Base-by-base conservation (phyloP, 1,140 invertebrate species). In the Diplogasteroides magnus region DNA sequence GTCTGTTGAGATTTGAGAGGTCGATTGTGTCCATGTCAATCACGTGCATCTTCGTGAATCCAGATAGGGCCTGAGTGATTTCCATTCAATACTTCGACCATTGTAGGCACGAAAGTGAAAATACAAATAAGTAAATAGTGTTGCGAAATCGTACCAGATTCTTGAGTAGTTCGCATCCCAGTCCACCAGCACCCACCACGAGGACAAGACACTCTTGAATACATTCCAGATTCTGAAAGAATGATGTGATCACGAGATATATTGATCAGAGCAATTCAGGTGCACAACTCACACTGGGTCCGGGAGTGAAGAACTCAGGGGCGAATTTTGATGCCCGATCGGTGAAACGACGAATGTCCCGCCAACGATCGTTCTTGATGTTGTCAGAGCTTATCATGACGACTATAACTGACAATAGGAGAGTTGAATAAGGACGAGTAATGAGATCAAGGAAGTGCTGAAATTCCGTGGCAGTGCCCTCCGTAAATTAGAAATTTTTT, bases 21-120 rank as follows among this genome's bases (percentile, higher is more conserved):
- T 98, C 95, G 76, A 98, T 97, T 0, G 91, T 96, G 83, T 98
- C 95, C 95, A 98, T 98, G 83, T 98, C 95, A 69, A 98, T 94
- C 0, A 98, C 89, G 84, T 97, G 90, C 74, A 98, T 89, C 77
- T 94, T 88, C 74, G 88, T 88, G 82, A 98, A 97, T 0, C 95
- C 95, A 89, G 96, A 91, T 25, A 97, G 84, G 15, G 91, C 92
- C 85, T 86, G 72, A 48, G 84, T 77, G 69, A 23, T 11, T 48
- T 6, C 6, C 1, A 28, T n/a, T 25, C 37, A 13, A 48, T 59
- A 11, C 15, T 19, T 48, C 14, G 37, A 11, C 19, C 37, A 48
- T 48, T 48, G 37, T 48, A 48, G n/a, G n/a, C 23, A 25, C 57
- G n/a, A 74, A 69, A 60, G 64, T 57, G 27, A 48, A 25, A 14